phyloP scores from a whole-genome alignment of 2,113 vertebrate species.

The Bubo blakistoni region DNA sequence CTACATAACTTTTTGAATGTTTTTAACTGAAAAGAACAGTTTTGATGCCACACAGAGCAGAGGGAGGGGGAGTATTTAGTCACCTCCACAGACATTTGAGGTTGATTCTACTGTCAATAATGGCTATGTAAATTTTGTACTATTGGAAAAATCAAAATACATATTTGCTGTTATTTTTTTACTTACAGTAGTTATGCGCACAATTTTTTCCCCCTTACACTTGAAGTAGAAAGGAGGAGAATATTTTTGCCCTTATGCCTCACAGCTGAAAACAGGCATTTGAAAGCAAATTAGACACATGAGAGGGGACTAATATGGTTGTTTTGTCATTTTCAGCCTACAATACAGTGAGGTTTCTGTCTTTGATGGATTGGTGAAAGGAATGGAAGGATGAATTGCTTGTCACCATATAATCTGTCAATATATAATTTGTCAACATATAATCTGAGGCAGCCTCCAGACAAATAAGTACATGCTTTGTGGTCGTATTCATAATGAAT shows the following conservation, averaged over 20 bases:
- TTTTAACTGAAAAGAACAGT: not conserved
- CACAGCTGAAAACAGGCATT: not conserved
- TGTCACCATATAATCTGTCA: conserved; percentile 3
- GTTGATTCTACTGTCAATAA: not conserved
- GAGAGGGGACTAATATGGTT: not conserved
- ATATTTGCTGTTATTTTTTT: not conserved
- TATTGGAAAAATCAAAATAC: not conserved
- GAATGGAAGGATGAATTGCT: not conserved
- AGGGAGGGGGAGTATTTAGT: not conserved
- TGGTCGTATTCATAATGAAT: not conserved
- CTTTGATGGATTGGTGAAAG: conserved; percentile 15
- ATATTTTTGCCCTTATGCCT: not conserved
- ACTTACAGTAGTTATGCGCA: not conserved
- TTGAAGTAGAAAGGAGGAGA: not conserved
- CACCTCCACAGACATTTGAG: not conserved
- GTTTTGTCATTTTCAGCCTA: not conserved
- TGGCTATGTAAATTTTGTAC: not conserved
- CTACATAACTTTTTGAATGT: not conserved
- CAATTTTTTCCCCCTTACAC: not conserved
- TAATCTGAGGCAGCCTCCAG: not conserved
- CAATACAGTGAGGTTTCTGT: accelerated
- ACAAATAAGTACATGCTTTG: not conserved
- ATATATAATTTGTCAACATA: conserved; percentile 12
- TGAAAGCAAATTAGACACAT: not conserved
- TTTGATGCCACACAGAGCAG: not conserved